phyloP scores from a whole-genome alignment of 2,113 vertebrate species.

The Engraulis encrasicolus region DNA sequence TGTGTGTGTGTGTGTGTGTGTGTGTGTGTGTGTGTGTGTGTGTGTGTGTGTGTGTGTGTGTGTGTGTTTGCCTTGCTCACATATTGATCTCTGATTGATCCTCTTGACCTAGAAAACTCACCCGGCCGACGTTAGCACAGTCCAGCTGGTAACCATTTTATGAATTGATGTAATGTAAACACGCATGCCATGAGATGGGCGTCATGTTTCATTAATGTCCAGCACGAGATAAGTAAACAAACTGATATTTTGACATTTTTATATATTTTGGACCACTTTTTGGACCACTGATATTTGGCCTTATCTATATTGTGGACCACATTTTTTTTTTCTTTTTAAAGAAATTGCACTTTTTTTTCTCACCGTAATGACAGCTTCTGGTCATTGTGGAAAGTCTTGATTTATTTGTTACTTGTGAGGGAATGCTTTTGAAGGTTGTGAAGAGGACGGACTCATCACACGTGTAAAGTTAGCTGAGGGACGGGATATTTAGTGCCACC shows the following conservation, averaged over 20 bases:
- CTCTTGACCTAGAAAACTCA: not conserved
- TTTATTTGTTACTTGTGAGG: too few species aligned
- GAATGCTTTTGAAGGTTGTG: not conserved
- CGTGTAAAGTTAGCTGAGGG: not conserved
- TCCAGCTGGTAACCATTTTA: not conserved
- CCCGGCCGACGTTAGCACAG: not conserved
- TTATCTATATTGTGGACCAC: too few species aligned
- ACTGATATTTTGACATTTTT: not conserved
- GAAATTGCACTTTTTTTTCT: too few species aligned
- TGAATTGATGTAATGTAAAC: not conserved
- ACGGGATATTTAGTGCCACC: not conserved
- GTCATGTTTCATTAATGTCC: not conserved
- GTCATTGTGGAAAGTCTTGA: too few species aligned
- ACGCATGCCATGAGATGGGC: not conserved
- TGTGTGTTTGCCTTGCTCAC: not conserved
- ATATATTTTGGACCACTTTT: too few species aligned
- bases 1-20: too few species aligned
- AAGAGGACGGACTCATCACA: not conserved
- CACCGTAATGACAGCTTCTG: too few species aligned
- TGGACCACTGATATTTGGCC: too few species aligned
- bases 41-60: too few species aligned
- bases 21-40: too few species aligned
- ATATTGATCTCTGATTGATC: slow-evolving; percentile 8
- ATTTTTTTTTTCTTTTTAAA: too few species aligned
- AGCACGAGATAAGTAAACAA: not conserved